These are phyloP conservation scores for Fregetta grallaria DNA, from an alignment of 2,113 vertebrate species.

Conservation along the genomic window DNA sequence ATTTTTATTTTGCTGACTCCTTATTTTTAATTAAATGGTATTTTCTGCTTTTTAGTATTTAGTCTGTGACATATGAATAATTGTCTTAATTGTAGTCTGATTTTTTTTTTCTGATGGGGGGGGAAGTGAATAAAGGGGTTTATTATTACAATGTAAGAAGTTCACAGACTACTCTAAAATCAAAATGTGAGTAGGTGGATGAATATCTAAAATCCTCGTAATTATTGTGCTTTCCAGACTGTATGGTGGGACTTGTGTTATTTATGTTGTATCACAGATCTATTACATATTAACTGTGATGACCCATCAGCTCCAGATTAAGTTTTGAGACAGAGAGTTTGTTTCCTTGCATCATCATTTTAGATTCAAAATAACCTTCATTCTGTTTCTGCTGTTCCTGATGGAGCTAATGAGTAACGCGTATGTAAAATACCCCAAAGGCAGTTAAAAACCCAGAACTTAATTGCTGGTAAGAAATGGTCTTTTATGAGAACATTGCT, in stretches of 20 bases:
- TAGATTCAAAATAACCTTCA: background rate
- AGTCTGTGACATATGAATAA: background rate
- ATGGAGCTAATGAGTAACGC: background rate
- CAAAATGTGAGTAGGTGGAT: background rate
- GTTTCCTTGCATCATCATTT: background rate
- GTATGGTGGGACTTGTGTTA: background rate
- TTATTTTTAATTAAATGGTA: background rate
- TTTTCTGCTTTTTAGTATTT: background rate
- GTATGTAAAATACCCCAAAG: background rate
- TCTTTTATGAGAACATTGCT: background rate
- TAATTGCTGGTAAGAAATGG: background rate
- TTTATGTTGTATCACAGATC: background rate
- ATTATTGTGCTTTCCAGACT: background rate
- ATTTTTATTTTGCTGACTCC: background rate
- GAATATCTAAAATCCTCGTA: background rate
- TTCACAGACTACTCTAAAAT: background rate
- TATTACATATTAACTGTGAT: background rate
- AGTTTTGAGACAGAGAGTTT: background rate
- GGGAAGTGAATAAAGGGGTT: background rate
- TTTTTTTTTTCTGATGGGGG: background rate
- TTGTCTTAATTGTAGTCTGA: background rate
- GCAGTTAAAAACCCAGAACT: background rate
- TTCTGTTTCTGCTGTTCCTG: background rate
- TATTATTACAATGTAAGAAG: background rate
- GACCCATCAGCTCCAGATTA: background rate